Evolutionary conservation across 2,113 vertebrate species (phyloP).

Genomic region (Stigmatopora nigra): DNA sequence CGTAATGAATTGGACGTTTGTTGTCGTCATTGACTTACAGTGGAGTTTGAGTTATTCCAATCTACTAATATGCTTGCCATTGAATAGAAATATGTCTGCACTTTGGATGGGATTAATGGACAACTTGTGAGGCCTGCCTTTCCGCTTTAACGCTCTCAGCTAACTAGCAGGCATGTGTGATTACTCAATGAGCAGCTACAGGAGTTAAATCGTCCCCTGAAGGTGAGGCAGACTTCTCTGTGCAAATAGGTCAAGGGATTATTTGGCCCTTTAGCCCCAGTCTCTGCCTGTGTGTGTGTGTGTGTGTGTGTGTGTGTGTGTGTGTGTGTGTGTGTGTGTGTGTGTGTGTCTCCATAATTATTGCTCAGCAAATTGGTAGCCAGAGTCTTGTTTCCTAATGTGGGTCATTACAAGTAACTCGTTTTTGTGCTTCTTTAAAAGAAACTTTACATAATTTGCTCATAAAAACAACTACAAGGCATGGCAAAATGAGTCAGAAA

Average conservation of each 20-base stretch:
- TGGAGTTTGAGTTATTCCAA: neutral
- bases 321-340: neutral
- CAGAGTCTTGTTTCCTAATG: too few relatives aligned
- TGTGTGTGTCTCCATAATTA: neutral
- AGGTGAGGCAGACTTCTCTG: constrained; percentile 60
- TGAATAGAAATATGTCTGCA: neutral
- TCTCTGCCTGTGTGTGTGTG: constrained; percentile 38
- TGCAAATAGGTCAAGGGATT: constrained; percentile 67
- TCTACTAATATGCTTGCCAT: neutral
- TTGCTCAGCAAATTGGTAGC: neutral
- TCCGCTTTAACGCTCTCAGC: constrained; percentile 23
- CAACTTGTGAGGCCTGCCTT: constrained; percentile 8
- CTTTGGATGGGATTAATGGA: neutral
- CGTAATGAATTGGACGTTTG: too few relatives aligned
- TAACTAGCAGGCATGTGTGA: constrained; percentile 56
- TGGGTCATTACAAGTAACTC: too few relatives aligned
- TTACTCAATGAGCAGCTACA: constrained; percentile 61
- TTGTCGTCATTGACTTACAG: too few relatives aligned
- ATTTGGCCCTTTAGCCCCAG: constrained; percentile 39
- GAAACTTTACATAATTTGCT: too few relatives aligned
- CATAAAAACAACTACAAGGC: too few relatives aligned
- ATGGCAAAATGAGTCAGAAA: too few relatives aligned
- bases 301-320: constrained; percentile 52
- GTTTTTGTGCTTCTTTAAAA: too few relatives aligned
- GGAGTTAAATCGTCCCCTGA: constrained; percentile 63